Percentiles rank a stretch among this genome's conserved stretches.
Evolutionary conservation across 1,140 invertebrate species (phyloP).

Genomic region (Anoplolepis gracilipes): DNA sequence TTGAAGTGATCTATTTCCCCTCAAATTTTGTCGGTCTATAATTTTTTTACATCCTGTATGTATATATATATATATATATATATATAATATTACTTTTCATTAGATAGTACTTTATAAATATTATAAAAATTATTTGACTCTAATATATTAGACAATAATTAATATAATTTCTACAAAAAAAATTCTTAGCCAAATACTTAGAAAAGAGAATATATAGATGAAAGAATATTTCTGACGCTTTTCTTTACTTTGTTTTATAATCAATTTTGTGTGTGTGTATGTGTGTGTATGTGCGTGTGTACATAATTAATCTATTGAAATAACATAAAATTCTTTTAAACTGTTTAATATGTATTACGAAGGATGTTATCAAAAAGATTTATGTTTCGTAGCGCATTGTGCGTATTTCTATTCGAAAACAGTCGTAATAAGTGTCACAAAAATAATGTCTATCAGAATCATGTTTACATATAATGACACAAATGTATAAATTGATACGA

Average conservation of each 20-base stretch:
- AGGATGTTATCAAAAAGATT: neutral
- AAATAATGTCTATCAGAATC: conserved; percentile 12
- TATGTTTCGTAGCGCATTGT: conserved; percentile 1
- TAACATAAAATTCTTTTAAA: neutral
- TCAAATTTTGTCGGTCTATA: too few relatives aligned
- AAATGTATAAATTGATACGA: conserved; percentile 7
- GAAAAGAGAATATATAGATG: neutral
- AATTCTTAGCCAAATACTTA: neutral
- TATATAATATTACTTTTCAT: too few relatives aligned
- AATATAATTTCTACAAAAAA: neutral
- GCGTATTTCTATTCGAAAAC: neutral
- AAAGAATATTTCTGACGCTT: neutral
- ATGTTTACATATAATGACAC: neutral
- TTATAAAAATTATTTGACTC: neutral
- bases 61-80: too few relatives aligned
- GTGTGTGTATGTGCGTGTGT: too few relatives aligned
- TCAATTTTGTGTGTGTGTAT: too few relatives aligned
- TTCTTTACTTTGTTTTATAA: neutral
- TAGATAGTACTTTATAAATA: neutral
- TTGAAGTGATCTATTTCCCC: too few relatives aligned
- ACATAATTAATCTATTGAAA: neutral
- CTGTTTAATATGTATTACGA: neutral
- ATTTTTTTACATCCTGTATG: too few relatives aligned
- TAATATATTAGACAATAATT: neutral
- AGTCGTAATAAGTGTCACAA: neutral